Evolutionary conservation across 2,888 invertebrate species (phyloP).

Genomic region (Tachina fera): DNA sequence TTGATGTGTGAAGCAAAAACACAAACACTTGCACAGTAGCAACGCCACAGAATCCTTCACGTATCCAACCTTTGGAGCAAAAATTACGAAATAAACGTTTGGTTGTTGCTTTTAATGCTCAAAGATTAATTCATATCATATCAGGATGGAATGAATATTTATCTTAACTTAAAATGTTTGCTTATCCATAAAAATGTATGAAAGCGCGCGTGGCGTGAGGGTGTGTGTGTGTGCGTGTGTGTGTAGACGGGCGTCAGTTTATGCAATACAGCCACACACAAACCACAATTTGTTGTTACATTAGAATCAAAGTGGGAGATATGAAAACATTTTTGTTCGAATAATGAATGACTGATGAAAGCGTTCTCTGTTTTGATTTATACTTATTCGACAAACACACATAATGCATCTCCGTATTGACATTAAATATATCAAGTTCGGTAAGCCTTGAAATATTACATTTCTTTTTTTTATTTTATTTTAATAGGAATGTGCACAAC

Average conservation of each 20-base stretch:
- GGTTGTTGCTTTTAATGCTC: constrained; percentile 65
- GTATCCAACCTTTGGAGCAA: constrained; percentile 38
- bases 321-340: constrained; percentile 52
- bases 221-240: neutral
- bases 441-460: constrained; percentile 36
- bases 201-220: neutral
- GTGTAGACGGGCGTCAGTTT: neutral
- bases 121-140: constrained; percentile 72
- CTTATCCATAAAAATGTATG: constrained; percentile 1
- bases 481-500: neutral
- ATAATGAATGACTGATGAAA: constrained; percentile 57
- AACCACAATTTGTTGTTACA: constrained; percentile 15
- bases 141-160: constrained; percentile 71
- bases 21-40: neutral
- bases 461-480: neutral
- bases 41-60: constrained; percentile 13
- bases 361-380: constrained; percentile 41
- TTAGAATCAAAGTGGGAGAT: constrained; percentile 42
- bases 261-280: constrained; percentile 16
- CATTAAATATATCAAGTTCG: constrained; percentile 2
- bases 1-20: neutral
- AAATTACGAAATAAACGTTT: constrained; percentile 46
- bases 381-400: constrained; percentile 33
- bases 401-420: constrained; percentile 1
- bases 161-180: constrained; percentile 58